Conservation (phyloP, 2,113 vertebrate species). For the Gallinago undulata region DNA sequence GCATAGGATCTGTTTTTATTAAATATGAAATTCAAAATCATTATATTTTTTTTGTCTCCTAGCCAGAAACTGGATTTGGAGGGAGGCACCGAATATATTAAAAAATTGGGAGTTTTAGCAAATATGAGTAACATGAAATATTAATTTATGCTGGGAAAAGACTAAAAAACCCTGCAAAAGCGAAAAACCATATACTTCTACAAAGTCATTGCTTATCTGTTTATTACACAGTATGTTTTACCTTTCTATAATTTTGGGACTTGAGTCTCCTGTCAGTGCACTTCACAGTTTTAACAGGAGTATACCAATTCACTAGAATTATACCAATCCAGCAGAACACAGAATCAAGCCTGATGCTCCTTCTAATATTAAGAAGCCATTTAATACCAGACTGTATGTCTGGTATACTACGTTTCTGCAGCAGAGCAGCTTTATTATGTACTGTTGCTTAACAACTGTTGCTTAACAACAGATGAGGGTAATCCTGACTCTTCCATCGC, state of each 20-base stretch:
- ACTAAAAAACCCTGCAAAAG: neutral
- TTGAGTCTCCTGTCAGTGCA: neutral
- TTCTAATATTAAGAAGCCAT: conserved; percentile 37
- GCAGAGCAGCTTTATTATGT: conserved; percentile 45
- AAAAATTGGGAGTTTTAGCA: neutral
- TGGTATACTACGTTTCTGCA: neutral
- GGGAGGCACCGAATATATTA: neutral
- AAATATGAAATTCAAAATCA: conserved; percentile 64
- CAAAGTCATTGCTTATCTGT: neutral
- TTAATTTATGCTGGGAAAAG: neutral
- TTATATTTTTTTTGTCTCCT: conserved; percentile 3
- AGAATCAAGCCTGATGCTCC: neutral
- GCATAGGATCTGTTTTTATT: conserved; percentile 26
- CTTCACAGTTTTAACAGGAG: neutral
- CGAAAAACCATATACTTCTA: neutral
- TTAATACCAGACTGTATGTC: conserved; percentile 40
- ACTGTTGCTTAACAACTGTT: conserved; percentile 70
- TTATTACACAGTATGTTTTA: neutral
- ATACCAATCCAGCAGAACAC: neutral
- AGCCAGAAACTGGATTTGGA: neutral
- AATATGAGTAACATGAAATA: neutral
- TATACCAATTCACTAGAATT: neutral
- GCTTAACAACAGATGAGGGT: conserved; percentile 63
- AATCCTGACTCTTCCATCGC: conserved; percentile 49
- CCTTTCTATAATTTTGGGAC: neutral